These are phyloP conservation scores for Chelon auratus DNA, from an alignment of 2,797 vertebrate genomes.

Conservation along the genomic window DNA sequence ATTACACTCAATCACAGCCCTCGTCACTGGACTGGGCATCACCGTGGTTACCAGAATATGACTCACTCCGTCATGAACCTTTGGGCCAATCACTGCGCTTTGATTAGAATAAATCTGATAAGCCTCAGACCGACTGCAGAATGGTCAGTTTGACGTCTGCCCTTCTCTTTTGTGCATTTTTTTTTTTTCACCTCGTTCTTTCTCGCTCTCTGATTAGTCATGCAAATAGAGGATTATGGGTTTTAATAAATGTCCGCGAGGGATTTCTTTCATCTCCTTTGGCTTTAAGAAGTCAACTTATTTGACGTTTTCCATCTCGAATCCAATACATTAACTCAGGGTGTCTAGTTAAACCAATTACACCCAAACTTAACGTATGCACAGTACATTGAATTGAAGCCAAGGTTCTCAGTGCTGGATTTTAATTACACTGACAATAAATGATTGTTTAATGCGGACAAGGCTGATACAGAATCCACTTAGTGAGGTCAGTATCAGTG, in stretches of 20 bases:
- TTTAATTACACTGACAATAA: neutral
- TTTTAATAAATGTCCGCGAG: slow-evolving; percentile 14
- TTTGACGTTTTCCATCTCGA: neutral
- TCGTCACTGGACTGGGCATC: slow-evolving; percentile 70
- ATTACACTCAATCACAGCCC: slow-evolving; percentile 76
- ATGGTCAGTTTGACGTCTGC: slow-evolving; percentile 60
- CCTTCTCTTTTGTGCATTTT: slow-evolving; percentile 8
- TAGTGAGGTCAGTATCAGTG: neutral
- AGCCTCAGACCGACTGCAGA: slow-evolving; percentile 64
- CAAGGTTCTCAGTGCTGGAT: neutral
- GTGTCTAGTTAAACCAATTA: neutral
- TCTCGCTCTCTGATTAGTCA: slow-evolving; percentile 19
- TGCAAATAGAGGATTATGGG: slow-evolving; percentile 13
- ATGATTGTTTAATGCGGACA: neutral
- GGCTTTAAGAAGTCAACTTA: neutral
- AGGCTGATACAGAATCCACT: neutral
- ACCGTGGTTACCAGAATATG: slow-evolving; percentile 74
- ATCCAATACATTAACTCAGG: neutral
- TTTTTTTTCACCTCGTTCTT: slow-evolving; percentile 9
- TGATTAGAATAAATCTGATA: slow-evolving; percentile 78
- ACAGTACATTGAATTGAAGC: neutral
- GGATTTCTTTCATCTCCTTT: slow-evolving; percentile 5
- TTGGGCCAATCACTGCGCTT: slow-evolving; percentile 64
- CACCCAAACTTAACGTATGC: neutral
- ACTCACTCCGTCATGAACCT: slow-evolving; percentile 68